Conservation (phyloP, 1,140 invertebrate genomes). For the Diabrotica undecimpunctata region DNA sequence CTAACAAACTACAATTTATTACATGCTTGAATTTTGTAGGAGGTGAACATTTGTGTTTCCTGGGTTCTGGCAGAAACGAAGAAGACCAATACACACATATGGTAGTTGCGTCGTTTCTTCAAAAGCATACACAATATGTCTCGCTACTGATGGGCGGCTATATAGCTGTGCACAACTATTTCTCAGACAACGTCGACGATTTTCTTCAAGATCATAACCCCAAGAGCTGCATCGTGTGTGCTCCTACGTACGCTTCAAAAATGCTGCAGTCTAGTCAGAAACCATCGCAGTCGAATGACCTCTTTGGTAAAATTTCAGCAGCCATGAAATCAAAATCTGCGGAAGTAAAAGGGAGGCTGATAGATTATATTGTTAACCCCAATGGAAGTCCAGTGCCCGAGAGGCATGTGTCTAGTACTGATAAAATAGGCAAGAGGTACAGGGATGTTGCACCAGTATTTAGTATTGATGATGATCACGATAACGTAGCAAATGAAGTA, state of each 20-base stretch:
- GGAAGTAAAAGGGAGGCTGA: constrained; percentile 88
- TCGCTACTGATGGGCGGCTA: constrained; percentile 92
- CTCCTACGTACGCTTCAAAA: constrained; percentile 49
- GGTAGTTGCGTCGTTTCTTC: constrained; percentile 96
- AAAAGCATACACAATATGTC: constrained; percentile 89
- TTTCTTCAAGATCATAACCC: constrained; percentile 80
- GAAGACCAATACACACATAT: constrained; percentile 97
- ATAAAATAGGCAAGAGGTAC: constrained; percentile 83
- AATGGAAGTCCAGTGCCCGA: constrained; percentile 49
- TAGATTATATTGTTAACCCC: constrained; percentile 89
- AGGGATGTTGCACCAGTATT: constrained; percentile 89
- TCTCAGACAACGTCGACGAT: constrained; percentile 73
- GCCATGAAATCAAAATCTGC: constrained; percentile 87
- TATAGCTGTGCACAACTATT: constrained; percentile 81
- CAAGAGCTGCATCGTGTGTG: constrained; percentile 76
- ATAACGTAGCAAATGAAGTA: constrained; percentile 53
- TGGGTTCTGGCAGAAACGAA: constrained; percentile 91
- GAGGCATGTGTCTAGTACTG: constrained; percentile 76
- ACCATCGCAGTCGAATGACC: constrained; percentile 56
- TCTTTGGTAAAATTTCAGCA: constrained; percentile 71
- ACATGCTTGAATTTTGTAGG: constrained; percentile 28
- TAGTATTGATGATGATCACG: constrained; percentile 90
- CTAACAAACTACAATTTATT: too few relatives aligned
- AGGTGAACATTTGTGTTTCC: constrained; percentile 95
- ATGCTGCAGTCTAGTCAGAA: constrained; percentile 42